Evolutionary conservation across 2,797 vertebrate genomes (phyloP), one percentile per base, ranked within the genome.

Genomic region (Falco novaeseelandiae): DNA sequence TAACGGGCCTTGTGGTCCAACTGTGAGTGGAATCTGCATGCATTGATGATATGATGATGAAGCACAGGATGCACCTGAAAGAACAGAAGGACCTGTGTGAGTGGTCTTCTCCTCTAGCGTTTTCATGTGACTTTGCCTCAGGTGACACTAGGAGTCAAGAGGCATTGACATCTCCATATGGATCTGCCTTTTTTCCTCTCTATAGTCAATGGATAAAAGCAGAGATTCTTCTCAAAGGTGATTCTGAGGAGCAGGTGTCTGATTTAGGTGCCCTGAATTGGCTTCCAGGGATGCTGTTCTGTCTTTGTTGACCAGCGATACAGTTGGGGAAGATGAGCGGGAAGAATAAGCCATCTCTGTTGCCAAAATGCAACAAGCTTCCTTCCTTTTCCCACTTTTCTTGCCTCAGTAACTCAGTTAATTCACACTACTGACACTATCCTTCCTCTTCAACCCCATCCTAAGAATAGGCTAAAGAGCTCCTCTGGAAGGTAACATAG

Each of bases 21-120:
- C 14, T 54, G 7, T 29, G 65, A 83, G 51, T n/a, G 8, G 14
- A n/a, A 72, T 46, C 26, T 69, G 2, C 2, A 0, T 74, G 29
- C 23, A 54, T 1, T 0, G 0, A 23, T 32, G 32, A 48, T n/a
- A n/a, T n/a, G n/a, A n/a, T n/a, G n/a, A 8, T 44, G 49, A 93
- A 59, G 17, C 11, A 44, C 42, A 26, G 8, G 20, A 26, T n/a
- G 10, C 8, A 20, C 32, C 22, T 0, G 5, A 44, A 86, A 36
- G 26, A 83, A 34, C 6, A 77, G 62, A 58, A 85, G 23, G 12
- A 69, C 1, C 1, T 72, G 23, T 72, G 23, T 66, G 25, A 52
- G 14, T 42, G 66, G 46, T 76, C 34, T 58, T 65, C 30, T n/a
- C 30, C 32, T 36, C 30, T 69, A 52, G 20, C 3, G 2, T 62